A percentile compares a stretch with the other conserved stretches of the same genome.
These are phyloP conservation scores for Nephrocerus scutellatus DNA, from an alignment of 2,888 invertebrate genomes.

Conservation along the genomic window DNA sequence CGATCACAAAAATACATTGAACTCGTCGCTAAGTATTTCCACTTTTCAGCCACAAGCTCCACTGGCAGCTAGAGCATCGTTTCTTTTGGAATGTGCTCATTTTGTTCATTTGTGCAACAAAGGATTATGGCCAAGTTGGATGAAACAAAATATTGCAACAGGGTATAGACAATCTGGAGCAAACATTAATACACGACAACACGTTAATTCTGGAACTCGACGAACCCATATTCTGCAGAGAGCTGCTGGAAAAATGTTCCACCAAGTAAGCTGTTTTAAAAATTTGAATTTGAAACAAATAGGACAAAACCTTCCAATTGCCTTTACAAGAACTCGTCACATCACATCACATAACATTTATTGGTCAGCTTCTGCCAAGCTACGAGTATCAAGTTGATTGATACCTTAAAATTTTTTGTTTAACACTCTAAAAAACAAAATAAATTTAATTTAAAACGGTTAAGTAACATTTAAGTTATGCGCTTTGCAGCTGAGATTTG, in stretches of 20 bases:
- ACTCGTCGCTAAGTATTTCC: background rate
- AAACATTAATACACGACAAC: constrained; percentile 46
- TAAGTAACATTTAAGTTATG: too few relatives aligned
- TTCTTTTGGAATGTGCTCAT: constrained; percentile 90
- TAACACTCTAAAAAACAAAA: too few relatives aligned
- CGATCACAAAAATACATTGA: background rate
- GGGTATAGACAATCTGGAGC: constrained; percentile 65
- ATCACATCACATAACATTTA: too few relatives aligned
- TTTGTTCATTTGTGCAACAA: constrained; percentile 97
- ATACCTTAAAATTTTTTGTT: too few relatives aligned
- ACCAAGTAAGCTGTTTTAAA: constrained; percentile 52
- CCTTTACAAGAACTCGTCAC: too few relatives aligned
- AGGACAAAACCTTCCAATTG: too few relatives aligned
- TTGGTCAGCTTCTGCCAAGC: too few relatives aligned
- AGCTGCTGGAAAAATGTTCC: constrained; percentile 93
- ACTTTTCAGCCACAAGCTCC: constrained; percentile 81
- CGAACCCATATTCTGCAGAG: constrained; percentile 70
- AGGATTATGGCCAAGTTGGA: constrained; percentile 98
- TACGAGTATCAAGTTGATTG: too few relatives aligned
- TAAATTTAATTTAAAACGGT: too few relatives aligned
- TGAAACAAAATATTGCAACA: constrained; percentile 72
- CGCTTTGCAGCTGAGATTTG: too few relatives aligned
- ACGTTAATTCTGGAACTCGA: constrained; percentile 54
- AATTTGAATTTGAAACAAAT: background rate
- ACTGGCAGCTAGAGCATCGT: constrained; percentile 82